Evolutionary conservation across 2,797 vertebrate genomes (phyloP).

Genomic region (Poecilia picta): DNA sequence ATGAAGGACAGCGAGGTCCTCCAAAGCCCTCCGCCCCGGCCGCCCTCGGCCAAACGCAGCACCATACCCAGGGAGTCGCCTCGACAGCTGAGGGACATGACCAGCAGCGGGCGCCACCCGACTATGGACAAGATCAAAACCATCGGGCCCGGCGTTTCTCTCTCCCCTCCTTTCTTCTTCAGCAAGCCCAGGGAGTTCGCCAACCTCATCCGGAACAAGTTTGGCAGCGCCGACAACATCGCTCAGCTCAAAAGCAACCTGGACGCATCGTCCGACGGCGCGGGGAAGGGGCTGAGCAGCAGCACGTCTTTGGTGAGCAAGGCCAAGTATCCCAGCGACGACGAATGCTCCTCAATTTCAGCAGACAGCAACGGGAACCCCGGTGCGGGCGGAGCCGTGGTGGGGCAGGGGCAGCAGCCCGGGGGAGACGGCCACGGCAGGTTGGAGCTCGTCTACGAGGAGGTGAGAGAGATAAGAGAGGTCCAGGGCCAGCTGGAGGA

Average conservation of each 20-base stretch:
- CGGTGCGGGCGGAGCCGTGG: conserved; percentile 46
- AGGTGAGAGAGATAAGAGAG: conserved; percentile 88
- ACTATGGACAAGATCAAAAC: conserved; percentile 88
- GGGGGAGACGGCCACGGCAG: conserved; percentile 73
- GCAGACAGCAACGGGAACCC: conserved; percentile 90
- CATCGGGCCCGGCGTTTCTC: conserved; percentile 87
- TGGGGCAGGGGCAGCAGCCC: conserved; percentile 51
- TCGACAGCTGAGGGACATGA: conserved; percentile 82
- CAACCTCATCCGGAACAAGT: conserved; percentile 95
- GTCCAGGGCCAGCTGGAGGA: conserved; percentile 88
- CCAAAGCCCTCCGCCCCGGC: conserved; percentile 57
- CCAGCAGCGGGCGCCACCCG: conserved; percentile 80
- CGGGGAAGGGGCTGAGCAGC: conserved; percentile 85
- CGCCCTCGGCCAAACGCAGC: conserved; percentile 63
- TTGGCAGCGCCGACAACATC: conserved; percentile 97
- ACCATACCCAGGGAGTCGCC: conserved; percentile 75
- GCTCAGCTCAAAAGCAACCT: conserved; percentile 88
- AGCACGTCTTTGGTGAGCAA: conserved; percentile 90
- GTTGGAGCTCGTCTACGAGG: conserved; percentile 84
- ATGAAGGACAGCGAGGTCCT: conserved; percentile 89
- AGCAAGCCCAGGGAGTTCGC: conserved; percentile 94
- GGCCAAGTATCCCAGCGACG: conserved; percentile 91
- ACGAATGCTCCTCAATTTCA: conserved; percentile 93
- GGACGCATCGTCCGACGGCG: conserved; percentile 83
- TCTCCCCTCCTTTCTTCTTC: conserved; percentile 94